Conservation (phyloP, 2,113 vertebrate species). For the Irena cyanogastra region DNA sequence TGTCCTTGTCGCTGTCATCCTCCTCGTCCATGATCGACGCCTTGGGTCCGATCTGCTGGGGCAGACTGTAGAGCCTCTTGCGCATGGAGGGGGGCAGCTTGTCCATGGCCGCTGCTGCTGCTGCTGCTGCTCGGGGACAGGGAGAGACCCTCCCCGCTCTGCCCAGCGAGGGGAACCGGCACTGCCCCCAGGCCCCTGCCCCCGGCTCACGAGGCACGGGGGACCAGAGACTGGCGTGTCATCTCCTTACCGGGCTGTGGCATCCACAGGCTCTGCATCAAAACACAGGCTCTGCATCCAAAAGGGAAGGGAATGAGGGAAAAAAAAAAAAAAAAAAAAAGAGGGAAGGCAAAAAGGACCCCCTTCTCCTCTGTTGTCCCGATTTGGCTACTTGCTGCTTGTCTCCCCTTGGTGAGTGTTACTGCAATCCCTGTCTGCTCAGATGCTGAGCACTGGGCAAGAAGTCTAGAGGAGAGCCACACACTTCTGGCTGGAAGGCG, state of each 20-base stretch:
- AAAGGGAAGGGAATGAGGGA: background rate
- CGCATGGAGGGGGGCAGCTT: slow-evolving; percentile 95
- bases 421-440: slow-evolving; percentile 45
- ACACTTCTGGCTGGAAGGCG: slow-evolving; percentile 49
- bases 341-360: background rate
- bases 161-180: background rate
- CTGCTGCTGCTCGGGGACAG: background rate
- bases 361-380: background rate
- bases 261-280: slow-evolving; percentile 42
- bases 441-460: slow-evolving; percentile 26
- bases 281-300: slow-evolving; percentile 36
- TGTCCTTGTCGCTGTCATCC: slow-evolving; percentile 84
- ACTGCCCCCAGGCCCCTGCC: background rate
- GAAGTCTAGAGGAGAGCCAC: slow-evolving; percentile 55
- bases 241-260: slow-evolving; percentile 40
- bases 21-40: slow-evolving; percentile 91
- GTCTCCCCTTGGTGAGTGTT: slow-evolving; percentile 6
- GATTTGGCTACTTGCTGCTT: slow-evolving; percentile 53
- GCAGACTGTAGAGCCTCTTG: slow-evolving; percentile 98
- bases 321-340: background rate
- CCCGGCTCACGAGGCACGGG: background rate
- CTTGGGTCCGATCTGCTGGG: slow-evolving; percentile 92
- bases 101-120: slow-evolving; percentile 80
- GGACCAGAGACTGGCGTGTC: background rate
- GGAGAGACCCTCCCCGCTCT: background rate